phyloP scores from a whole-genome alignment of 2,888 invertebrate species.

The Isoperla grammatica region DNA sequence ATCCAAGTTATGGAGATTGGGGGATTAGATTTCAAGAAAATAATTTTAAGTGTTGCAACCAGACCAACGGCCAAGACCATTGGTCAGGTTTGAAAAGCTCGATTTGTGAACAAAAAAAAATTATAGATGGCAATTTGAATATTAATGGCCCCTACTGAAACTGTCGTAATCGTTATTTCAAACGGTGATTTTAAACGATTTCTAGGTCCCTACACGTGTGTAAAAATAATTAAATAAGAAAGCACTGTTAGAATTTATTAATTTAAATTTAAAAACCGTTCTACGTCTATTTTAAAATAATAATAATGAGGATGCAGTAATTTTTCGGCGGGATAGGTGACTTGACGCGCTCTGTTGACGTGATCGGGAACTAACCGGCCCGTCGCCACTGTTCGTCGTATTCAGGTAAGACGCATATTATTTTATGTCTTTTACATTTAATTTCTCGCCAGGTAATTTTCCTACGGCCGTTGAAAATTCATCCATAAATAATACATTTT shows the following conservation, averaged over 20 bases:
- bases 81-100: not conserved
- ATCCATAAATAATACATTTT: conserved; percentile 43
- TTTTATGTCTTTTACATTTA: conserved; percentile 34
- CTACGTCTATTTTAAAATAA: too few species aligned
- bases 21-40: too few species aligned
- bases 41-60: not conserved
- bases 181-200: too few species aligned
- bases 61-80: not conserved
- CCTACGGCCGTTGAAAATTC: conserved; percentile 36
- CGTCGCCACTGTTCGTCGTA: not conserved
- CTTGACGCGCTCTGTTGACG: too few species aligned
- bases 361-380: not conserved
- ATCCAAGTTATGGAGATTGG: not conserved
- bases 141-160: not conserved
- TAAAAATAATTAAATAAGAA: too few species aligned
- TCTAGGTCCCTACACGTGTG: too few species aligned
- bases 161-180: too few species aligned
- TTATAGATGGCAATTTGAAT: not conserved
- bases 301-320: too few species aligned
- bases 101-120: not conserved
- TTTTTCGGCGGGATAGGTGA: too few species aligned
- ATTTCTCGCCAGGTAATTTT: conserved; percentile 42
- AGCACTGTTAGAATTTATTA: not conserved
- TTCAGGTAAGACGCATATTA: conserved; percentile 22
- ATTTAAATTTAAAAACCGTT: not conserved